Evolutionary conservation across 2,797 vertebrate genomes (phyloP).

Genomic region (Okamejei kenojei): DNA sequence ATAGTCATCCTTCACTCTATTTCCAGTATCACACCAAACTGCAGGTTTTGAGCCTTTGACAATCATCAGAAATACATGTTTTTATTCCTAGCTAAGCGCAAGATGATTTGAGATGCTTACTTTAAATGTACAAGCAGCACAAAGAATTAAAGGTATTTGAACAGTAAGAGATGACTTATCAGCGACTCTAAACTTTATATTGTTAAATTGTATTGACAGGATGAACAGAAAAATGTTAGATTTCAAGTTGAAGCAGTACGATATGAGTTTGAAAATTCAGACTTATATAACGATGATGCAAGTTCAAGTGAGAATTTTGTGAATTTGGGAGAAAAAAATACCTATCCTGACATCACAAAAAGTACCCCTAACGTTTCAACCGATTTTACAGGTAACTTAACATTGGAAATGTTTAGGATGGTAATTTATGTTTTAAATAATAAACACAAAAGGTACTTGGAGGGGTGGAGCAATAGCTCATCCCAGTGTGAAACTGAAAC

Average conservation of each 20-base stretch:
- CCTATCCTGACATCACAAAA: background rate
- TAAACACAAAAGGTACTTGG: background rate
- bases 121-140: background rate
- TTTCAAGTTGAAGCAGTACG: slow-evolving; percentile 20
- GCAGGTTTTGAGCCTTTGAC: background rate
- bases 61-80: background rate
- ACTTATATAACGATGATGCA: no score
- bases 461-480: background rate
- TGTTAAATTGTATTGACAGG: slow-evolving; percentile 19
- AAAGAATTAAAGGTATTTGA: background rate
- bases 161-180: background rate
- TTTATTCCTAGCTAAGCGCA: background rate
- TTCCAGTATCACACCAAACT: background rate
- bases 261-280: background rate
- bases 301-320: background rate
- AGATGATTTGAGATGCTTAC: background rate
- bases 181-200: background rate
- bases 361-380: background rate
- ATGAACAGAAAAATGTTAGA: slow-evolving; percentile 17
- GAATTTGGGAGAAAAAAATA: background rate
- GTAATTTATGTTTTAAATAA: background rate
- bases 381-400: background rate
- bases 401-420: background rate
- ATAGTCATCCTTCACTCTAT: background rate
- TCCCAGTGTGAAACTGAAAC: background rate